Evolutionary conservation across 2,888 invertebrate species (phyloP).

Genomic region (Sclerodermus sp.): DNA sequence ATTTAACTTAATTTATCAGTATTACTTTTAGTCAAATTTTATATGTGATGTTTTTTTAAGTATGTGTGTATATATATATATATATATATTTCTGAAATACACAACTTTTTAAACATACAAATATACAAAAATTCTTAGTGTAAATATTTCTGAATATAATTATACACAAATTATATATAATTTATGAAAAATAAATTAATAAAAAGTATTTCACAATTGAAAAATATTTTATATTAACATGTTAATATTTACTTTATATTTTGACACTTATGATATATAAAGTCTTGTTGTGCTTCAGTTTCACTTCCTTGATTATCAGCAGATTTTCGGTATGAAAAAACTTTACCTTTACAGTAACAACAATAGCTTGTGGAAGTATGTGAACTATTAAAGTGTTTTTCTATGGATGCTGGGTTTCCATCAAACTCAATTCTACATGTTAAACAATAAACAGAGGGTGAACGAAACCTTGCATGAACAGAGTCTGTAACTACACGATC

Average conservation of each 20-base stretch:
- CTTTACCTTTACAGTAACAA: constrained; percentile 43
- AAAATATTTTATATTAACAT: constrained; percentile 5
- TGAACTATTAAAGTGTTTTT: constrained; percentile 39
- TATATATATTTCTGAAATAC: no score
- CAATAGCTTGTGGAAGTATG: constrained; percentile 39
- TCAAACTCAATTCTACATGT: constrained; percentile 35
- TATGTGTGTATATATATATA: no score
- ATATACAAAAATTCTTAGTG: no score
- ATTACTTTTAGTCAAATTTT: no score
- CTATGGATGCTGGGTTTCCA: constrained; percentile 34
- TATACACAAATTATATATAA: no score
- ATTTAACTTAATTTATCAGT: no score
- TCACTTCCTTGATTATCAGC: background rate
- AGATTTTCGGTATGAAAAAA: constrained; percentile 35
- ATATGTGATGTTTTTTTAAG: no score
- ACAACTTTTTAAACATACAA: no score
- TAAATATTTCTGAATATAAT: no score
- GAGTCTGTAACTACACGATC: constrained; percentile 45
- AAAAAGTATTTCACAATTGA: constrained; percentile 4
- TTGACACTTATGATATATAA: constrained; percentile 42
- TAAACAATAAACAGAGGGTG: constrained; percentile 36
- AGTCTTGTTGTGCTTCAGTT: constrained; percentile 1
- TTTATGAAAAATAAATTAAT: background rate
- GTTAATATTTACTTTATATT: background rate
- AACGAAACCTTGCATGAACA: constrained; percentile 43